phyloP scores from a whole-genome alignment of 2,113 vertebrate genomes.

The Antigone vipio region DNA sequence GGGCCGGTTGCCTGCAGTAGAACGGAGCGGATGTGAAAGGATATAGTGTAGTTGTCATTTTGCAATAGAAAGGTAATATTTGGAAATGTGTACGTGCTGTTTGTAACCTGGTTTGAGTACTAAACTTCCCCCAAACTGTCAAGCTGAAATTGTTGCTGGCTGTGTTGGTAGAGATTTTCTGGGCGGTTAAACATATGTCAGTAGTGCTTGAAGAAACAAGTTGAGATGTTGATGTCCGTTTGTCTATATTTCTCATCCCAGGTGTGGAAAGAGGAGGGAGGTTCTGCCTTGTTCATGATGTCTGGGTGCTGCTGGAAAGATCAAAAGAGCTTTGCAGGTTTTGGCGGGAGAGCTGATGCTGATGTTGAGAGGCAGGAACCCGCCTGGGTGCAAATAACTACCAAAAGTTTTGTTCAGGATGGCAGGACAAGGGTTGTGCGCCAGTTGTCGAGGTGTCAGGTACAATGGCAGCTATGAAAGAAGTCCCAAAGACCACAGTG shows the following conservation, averaged over 20 bases:
- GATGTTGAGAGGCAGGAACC: neutral
- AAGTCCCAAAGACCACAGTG: neutral
- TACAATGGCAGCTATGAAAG: neutral
- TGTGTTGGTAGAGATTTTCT: neutral
- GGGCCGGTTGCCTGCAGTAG: neutral
- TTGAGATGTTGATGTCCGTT: neutral
- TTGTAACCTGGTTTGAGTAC: neutral
- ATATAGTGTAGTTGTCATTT: neutral
- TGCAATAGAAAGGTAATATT: neutral
- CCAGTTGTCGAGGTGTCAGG: neutral
- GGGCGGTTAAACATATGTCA: neutral
- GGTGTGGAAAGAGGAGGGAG: neutral
- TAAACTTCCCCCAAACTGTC: neutral
- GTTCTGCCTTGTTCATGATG: neutral
- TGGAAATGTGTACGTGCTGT: neutral
- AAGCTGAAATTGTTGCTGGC: neutral
- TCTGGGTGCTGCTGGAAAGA: neutral
- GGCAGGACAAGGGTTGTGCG: neutral
- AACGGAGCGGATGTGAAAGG: neutral
- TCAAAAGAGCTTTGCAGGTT: neutral
- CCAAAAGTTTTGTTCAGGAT: neutral
- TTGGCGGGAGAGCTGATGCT: neutral
- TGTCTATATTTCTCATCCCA: neutral
- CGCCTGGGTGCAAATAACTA: neutral
- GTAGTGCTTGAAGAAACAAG: neutral